phyloP scores from a whole-genome alignment of 1,140 invertebrate species.

The Drosophila navojoa region DNA sequence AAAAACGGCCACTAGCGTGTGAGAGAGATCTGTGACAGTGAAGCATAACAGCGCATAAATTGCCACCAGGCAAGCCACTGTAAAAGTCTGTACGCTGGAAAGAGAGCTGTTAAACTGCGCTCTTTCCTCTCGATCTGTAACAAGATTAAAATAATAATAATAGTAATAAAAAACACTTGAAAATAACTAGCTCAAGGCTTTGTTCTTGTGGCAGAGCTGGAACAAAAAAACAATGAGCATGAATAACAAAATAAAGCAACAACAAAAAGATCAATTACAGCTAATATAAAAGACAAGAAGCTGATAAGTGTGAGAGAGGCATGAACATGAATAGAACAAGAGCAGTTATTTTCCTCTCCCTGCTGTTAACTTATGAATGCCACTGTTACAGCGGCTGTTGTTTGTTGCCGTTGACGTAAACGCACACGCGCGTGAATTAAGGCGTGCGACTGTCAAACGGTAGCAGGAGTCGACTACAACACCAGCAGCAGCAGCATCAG shows the following conservation, averaged over 20 bases:
- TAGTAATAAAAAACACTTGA: no score
- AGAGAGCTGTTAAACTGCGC: background rate
- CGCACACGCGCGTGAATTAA: constrained; percentile 72
- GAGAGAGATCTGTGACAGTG: background rate
- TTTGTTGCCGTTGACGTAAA: constrained; percentile 33
- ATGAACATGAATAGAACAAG: no score
- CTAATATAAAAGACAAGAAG: no score
- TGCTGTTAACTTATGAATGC: constrained; percentile 26
- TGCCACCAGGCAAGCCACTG: background rate
- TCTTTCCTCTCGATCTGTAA: background rate
- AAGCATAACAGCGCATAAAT: background rate
- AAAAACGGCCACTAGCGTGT: background rate
- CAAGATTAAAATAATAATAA: no score
- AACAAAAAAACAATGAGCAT: no score
- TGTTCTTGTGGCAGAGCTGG: no score
- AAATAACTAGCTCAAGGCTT: no score
- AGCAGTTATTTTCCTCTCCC: background rate
- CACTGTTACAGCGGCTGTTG: constrained; percentile 37
- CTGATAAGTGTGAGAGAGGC: no score
- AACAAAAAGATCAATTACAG: no score
- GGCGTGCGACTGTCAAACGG: constrained; percentile 36
- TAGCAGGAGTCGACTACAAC: constrained; percentile 7
- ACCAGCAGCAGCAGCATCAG: background rate
- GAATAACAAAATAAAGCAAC: no score
- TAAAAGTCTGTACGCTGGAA: background rate